Evolutionary conservation across 2,888 invertebrate species (phyloP).

Genomic region (Tenthredo scrophulariae): DNA sequence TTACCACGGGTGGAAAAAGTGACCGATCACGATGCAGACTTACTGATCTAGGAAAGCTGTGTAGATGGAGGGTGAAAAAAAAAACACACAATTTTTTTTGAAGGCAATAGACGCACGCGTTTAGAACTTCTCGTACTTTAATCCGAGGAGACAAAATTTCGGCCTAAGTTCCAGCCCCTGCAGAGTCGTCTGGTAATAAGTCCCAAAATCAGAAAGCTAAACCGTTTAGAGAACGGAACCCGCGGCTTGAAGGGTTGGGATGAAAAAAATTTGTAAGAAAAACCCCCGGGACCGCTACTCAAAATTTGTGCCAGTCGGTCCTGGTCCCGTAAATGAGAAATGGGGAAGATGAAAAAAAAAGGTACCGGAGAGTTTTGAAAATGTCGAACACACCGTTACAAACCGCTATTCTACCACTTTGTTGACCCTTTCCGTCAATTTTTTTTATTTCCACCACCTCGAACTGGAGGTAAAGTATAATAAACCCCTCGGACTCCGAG

Average conservation of each 20-base stretch:
- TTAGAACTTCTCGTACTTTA: not conserved
- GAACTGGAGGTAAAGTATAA: constrained; percentile 25
- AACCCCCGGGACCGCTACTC: constrained; percentile 32
- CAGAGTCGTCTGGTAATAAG: not conserved
- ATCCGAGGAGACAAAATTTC: not conserved
- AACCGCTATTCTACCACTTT: constrained; percentile 46
- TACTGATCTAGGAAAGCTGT: not conserved
- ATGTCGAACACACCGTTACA: constrained; percentile 52
- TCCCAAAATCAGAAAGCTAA: constrained; percentile 43
- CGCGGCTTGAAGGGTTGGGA: constrained; percentile 15
- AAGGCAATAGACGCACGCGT: not conserved
- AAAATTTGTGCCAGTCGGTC: constrained; percentile 48
- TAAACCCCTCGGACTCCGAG: constrained; percentile 22
- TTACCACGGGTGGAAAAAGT: not conserved
- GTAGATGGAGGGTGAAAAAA: not conserved
- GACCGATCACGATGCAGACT: not conserved
- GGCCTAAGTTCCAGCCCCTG: not conserved
- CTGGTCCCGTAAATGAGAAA: constrained; percentile 2
- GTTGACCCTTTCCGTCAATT: constrained; percentile 16
- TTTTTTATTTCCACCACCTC: not conserved
- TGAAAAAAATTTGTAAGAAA: not conserved
- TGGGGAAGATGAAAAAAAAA: not conserved
- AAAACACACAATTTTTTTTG: not conserved
- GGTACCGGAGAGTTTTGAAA: constrained; percentile 6
- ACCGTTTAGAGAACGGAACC: not conserved